These are phyloP conservation scores for Sigmodon hispidus DNA, from an alignment of 2,113 vertebrate species.

Conservation along the genomic window DNA sequence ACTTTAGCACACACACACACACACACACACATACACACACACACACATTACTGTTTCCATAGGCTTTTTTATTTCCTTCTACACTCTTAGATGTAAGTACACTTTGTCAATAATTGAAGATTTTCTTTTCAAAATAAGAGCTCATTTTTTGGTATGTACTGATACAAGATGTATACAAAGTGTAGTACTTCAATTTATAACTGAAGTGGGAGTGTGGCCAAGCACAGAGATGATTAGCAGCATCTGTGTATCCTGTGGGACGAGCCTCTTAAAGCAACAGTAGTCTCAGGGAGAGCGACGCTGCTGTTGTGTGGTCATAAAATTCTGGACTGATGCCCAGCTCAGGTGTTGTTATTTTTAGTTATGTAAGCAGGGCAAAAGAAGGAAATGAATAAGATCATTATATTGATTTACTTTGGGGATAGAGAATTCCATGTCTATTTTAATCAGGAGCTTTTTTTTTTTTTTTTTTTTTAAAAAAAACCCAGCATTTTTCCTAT, in stretches of 20 bases:
- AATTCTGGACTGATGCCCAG: constrained; percentile 60
- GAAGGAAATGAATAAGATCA: constrained; percentile 39
- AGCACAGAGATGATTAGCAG: neutral
- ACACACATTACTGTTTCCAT: constrained; percentile 6
- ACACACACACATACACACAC: neutral
- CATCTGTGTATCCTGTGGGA: constrained; percentile 40
- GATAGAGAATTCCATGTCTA: neutral
- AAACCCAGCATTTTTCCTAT: neutral
- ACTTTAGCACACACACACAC: constrained; percentile 21
- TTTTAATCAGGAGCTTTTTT: constrained; percentile 46
- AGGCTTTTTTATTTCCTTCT: constrained; percentile 55
- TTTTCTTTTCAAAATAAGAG: constrained; percentile 61
- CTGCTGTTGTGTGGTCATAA: constrained; percentile 41
- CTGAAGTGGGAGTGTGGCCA: constrained; percentile 3
- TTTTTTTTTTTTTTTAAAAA: too few species aligned
- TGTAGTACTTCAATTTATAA: constrained; percentile 48
- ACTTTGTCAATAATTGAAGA: constrained; percentile 76
- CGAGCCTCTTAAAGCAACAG: neutral
- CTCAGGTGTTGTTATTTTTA: constrained; percentile 60
- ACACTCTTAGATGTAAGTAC: constrained; percentile 73
- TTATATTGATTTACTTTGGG: constrained; percentile 51
- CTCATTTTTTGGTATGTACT: constrained; percentile 28
- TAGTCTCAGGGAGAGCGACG: constrained; percentile 53
- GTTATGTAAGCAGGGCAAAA: constrained; percentile 65
- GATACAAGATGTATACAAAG: constrained; percentile 11